Evolutionary conservation across 2,888 invertebrate species (phyloP).

Genomic region (Seira musarum): DNA sequence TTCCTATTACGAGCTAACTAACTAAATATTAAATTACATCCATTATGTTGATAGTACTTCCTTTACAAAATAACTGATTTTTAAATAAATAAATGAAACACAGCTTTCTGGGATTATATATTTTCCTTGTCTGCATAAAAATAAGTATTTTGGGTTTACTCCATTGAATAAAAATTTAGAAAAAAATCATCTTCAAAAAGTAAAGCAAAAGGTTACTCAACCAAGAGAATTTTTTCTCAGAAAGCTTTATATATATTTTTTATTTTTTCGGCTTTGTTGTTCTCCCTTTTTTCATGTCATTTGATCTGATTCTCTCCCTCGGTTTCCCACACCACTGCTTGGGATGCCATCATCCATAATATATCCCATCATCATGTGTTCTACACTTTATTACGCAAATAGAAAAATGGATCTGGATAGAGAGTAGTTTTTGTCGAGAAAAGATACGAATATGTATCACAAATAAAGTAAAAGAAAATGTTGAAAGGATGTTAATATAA

Average conservation of each 20-base stretch:
- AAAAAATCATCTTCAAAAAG: not conserved
- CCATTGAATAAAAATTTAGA: not conserved
- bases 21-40: too few relatives aligned
- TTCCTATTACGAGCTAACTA: too few relatives aligned
- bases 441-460: slow-evolving; percentile 4
- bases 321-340: slow-evolving; percentile 22
- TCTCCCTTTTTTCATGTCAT: not conserved
- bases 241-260: not conserved
- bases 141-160: not conserved
- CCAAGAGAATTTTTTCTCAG: slow-evolving; percentile 6
- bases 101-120: too few relatives aligned
- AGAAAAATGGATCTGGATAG: slow-evolving; percentile 28
- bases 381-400: slow-evolving; percentile 32
- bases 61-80: too few relatives aligned
- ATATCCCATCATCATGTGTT: slow-evolving; percentile 36
- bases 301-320: slow-evolving; percentile 4
- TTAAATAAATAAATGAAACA: too few relatives aligned
- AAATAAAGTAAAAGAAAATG: slow-evolving; percentile 23
- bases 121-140: too few relatives aligned
- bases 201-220: not conserved
- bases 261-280: not conserved
- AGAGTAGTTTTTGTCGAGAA: not conserved
- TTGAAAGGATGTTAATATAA: slow-evolving; percentile 17
- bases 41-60: too few relatives aligned
- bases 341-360: slow-evolving; percentile 26